Evolutionary conservation across 2,797 vertebrate genomes (phyloP).

Genomic region (Knipowitschia caucasica): DNA sequence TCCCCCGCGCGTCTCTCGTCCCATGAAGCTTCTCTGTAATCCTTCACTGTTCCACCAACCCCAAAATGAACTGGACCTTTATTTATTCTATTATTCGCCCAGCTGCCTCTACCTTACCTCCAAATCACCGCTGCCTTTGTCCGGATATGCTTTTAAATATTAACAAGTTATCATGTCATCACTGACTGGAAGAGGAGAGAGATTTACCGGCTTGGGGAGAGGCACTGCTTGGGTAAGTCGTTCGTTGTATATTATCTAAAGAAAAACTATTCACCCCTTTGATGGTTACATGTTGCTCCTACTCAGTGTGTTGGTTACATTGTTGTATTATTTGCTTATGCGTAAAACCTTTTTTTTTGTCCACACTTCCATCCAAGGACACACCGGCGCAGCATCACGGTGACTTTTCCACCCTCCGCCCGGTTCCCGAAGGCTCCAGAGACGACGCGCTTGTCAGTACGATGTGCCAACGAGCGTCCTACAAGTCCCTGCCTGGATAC

Average conservation of each 20-base stretch:
- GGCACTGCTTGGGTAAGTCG: constrained; percentile 82
- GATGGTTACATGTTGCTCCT: constrained; percentile 28
- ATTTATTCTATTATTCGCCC: background rate
- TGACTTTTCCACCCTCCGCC: constrained; percentile 68
- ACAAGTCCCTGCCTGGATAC: constrained; percentile 50
- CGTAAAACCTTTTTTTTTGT: constrained; percentile 41
- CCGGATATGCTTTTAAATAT: constrained; percentile 63
- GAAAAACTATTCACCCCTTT: background rate
- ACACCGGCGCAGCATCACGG: constrained; percentile 50
- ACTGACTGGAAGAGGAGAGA: constrained; percentile 82
- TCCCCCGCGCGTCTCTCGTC: constrained; percentile 15
- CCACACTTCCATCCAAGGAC: constrained; percentile 40
- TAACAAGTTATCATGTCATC: constrained; percentile 84
- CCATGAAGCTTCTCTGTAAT: constrained; percentile 1
- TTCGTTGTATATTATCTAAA: background rate
- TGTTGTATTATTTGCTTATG: constrained; percentile 37
- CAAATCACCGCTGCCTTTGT: constrained; percentile 57
- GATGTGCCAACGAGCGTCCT: constrained; percentile 81
- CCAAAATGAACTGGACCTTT: constrained; percentile 1
- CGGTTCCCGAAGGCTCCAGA: constrained; percentile 78
- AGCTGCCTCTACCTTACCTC: constrained; percentile 7
- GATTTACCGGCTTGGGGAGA: constrained; percentile 71
- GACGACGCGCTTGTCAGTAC: constrained; percentile 77
- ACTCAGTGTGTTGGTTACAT: constrained; percentile 62
- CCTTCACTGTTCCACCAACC: background rate